Evolutionary conservation across 2,113 vertebrate genomes (phyloP), one percentile per base, ranked within the genome.

Genomic region (Percopsis transmontana): DNA sequence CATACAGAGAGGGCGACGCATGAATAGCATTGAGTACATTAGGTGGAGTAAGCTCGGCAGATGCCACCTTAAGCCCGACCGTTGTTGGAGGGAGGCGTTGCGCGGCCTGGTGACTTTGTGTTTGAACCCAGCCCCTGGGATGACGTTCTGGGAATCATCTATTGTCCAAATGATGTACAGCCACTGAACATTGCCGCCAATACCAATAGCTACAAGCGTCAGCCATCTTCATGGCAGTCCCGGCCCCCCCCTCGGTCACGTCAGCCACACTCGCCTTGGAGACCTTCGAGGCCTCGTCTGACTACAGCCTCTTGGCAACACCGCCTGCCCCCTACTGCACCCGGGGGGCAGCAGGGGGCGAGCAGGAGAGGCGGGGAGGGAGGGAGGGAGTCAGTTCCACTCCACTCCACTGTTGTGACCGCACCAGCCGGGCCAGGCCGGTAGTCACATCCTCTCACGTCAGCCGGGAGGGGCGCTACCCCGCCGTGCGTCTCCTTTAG

Each of bases 391-490:
- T 74, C 66, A 75, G 50, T 57, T 79, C 73, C 63, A 76, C 69
- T 84, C 54, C 0, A 5, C 74, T 77, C 82, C 62, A 27, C 74
- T 48, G 50, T 79, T 76, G 70, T 70, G 72, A 74, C 73, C 80
- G 77, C 76, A 81, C 69, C 57, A 70, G 65, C 63, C 69, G 0
- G 16, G 72, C 74, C 73, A 73, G 63, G 59, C 62, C 51, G 56
- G 20, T 21, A 85, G 83, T 85, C 74, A 83, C 68, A 44, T 87
- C 24, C 77, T 62, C 72, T 87, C 78, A 83, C 58, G 60, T 87
- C 83, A 82, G 64, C 74, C 75, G 76, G 57, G 61, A 85, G 84
- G 68, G 72, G 52, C 60, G 61, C 66, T 54, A 41, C 62, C 61
- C 55, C 51, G 47, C 16, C 21, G 44, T 54, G 54, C 66, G 53